These are phyloP conservation scores for Sussaba pulchella DNA, from an alignment of 2,888 invertebrate genomes.

Conservation along the genomic window DNA sequence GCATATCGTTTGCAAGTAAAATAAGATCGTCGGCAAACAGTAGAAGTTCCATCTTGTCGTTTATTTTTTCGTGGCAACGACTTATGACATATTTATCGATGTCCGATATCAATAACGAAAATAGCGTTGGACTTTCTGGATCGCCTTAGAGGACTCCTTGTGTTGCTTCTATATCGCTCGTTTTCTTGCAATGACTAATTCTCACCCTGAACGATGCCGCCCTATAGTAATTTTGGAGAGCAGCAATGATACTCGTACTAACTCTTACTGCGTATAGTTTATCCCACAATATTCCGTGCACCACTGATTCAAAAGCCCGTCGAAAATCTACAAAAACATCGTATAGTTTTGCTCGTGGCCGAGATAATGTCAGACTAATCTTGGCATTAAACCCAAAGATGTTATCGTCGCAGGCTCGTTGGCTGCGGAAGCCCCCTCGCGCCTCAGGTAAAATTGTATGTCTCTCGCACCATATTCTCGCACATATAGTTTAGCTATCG, in stretches of 20 bases:
- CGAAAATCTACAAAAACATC: slow-evolving; percentile 11
- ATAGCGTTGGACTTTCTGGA: no score
- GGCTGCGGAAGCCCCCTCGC: slow-evolving; percentile 4
- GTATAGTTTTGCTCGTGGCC: background rate
- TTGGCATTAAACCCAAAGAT: background rate
- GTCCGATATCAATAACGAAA: no score
- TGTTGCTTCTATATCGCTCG: background rate
- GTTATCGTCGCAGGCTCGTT: background rate
- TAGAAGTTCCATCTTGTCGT: background rate
- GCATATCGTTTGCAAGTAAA: background rate
- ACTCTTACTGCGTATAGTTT: slow-evolving; percentile 2
- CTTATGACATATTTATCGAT: no score
- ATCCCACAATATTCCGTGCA: slow-evolving; percentile 13
- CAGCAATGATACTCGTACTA: background rate
- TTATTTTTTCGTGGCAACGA: no score
- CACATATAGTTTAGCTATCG: background rate
- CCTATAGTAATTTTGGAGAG: slow-evolving; percentile 7
- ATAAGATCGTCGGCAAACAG: background rate
- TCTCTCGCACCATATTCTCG: background rate
- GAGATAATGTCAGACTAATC: background rate
- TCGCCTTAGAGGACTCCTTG: no score
- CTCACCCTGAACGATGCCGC: slow-evolving; percentile 1
- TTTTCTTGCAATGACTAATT: background rate
- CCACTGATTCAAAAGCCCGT: background rate
- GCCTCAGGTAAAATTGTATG: background rate